These are phyloP conservation scores for Cyprinus carpio DNA, from an alignment of 2,113 vertebrate species.

Conservation along the genomic window DNA sequence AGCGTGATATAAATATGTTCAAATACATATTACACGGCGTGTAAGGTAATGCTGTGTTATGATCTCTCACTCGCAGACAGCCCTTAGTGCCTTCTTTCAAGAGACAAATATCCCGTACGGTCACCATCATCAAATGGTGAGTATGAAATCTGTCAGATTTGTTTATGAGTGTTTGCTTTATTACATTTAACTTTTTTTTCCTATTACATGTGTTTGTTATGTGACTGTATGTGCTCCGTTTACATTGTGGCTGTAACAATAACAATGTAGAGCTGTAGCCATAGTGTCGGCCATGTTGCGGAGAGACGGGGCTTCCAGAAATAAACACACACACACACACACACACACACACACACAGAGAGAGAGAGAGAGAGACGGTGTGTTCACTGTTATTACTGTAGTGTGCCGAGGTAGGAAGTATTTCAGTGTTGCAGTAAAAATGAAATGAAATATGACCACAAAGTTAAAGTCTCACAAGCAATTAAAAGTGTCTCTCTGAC, in stretches of 20 bases:
- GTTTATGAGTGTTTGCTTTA: not conserved
- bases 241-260: conserved; percentile 66
- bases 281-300: conserved; percentile 81
- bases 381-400: conserved; percentile 44
- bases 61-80: conserved; percentile 79
- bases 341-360: not conserved
- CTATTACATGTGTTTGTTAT: not conserved
- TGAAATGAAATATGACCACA: conserved; percentile 11
- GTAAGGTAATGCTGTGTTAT: conserved; percentile 44
- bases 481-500: not conserved
- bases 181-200: not conserved
- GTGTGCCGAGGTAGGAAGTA: conserved; percentile 16
- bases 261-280: conserved; percentile 71
- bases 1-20: not conserved
- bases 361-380: not conserved
- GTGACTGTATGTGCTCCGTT: not conserved
- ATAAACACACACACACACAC: conserved; percentile 75
- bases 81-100: conserved; percentile 98
- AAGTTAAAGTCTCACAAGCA: conserved; percentile 7
- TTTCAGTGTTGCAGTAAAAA: conserved; percentile 10
- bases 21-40: not conserved
- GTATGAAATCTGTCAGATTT: conserved; percentile 59
- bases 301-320: conserved; percentile 73
- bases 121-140: conserved; percentile 99
- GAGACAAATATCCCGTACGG: conserved; percentile 96